Base-by-base conservation (phyloP, 2,113 vertebrate species). In the Catharus fuscescens region DNA sequence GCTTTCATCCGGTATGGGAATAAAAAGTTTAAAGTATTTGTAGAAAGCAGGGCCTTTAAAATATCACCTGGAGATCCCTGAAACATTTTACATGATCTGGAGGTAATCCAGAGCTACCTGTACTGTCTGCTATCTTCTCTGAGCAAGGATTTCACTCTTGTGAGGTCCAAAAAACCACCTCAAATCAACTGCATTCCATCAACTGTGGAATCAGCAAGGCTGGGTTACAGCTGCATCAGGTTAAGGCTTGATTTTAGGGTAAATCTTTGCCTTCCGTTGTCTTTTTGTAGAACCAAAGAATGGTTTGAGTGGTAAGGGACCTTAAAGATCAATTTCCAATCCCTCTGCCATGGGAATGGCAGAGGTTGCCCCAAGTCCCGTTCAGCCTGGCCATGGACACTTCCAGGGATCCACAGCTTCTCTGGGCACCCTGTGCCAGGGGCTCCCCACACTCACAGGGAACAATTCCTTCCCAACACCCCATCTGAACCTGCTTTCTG, bases 401-500 rank as follows among this genome's bases (percentile, higher is more conserved):
- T 72, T 0, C 11, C 59, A 62, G 65, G 48, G 29, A 47, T 56
- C 18, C 40, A 48, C 65, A 64, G 34, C 31, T 80, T 8, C 66
- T 70, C 57, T 79, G 74, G 15, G 28, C 23, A 86, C 2, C 32
- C 73, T 78, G 64, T 61, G n/a, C 65, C 40, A 71, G 57, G n/a
- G 23, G n/a, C 40, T 38, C 0, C 0, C 2, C n/a, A 48, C 34
- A 31, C 14, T 42, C 31, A 0, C 7, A 42, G 40, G 9, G 5
- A 14, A 5, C 0, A 25, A 50, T 25, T 50, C 1, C 18, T 11
- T 24, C 15, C 18, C 28, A 17, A 4, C 3, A 38, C 6, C 44
- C 36, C 44, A 66, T 65, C 18, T 17, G 0, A 0, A 4, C 18
- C 21, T 65, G 1, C 5, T 8, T 14, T 42, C 7, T 56, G 34